These are phyloP conservation scores for Lasioglossum figueresi DNA, from an alignment of 2,888 invertebrate genomes.

Conservation along the genomic window DNA sequence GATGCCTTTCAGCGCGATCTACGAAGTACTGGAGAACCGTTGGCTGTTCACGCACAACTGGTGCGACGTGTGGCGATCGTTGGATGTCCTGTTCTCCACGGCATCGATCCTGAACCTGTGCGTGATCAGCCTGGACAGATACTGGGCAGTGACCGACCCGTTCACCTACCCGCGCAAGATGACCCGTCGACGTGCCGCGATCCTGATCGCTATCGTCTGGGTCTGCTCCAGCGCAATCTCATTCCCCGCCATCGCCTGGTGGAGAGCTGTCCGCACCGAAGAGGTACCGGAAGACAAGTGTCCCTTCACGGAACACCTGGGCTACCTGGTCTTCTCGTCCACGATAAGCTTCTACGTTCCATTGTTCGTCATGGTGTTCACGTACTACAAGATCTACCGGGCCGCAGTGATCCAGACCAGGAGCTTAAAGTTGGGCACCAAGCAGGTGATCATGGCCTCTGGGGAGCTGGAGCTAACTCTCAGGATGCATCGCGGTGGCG, in stretches of 20 bases:
- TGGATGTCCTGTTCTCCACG: constrained; percentile 98
- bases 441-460: constrained; percentile 93
- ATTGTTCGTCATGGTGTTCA: constrained; percentile 98
- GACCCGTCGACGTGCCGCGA: constrained; percentile 93
- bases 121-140: constrained; percentile 97
- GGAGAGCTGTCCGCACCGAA: constrained; percentile 94
- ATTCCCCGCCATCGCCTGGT: constrained; percentile 98
- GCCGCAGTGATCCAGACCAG: constrained; percentile 97
- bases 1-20: constrained; percentile 98
- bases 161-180: constrained; percentile 98
- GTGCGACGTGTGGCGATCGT: constrained; percentile 99
- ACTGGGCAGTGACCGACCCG: constrained; percentile 99
- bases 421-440: constrained; percentile 95
- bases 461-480: constrained; percentile 95
- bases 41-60: constrained; percentile 98
- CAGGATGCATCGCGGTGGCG: constrained; percentile 97
- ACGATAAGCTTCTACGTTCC: constrained; percentile 99
- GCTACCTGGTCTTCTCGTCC: constrained; percentile 98
- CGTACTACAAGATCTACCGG: constrained; percentile 97
- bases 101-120: constrained; percentile 98
- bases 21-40: constrained; percentile 94
- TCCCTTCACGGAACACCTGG: constrained; percentile 97
- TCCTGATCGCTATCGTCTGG: constrained; percentile 97
- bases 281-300: constrained; percentile 94
- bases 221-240: constrained; percentile 98